phyloP scores from a whole-genome alignment of 2,888 invertebrate species.

The Drosophila histrio region DNA sequence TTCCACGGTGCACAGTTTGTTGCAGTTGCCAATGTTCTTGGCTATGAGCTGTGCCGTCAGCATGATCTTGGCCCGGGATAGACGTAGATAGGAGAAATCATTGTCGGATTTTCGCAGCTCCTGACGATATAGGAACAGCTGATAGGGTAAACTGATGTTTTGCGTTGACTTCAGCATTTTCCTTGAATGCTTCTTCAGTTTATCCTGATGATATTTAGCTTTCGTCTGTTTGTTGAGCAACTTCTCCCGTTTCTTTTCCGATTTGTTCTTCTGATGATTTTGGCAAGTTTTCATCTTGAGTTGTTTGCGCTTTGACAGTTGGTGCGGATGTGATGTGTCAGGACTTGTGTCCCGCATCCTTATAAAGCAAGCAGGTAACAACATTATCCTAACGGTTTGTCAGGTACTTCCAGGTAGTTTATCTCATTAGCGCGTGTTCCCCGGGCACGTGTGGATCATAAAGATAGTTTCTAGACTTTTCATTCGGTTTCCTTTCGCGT shows the following conservation, averaged over 20 bases:
- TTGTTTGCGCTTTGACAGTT: conserved; percentile 6
- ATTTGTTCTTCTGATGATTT: conserved; percentile 16
- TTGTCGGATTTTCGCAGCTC: conserved; percentile 56
- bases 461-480: conserved; percentile 33
- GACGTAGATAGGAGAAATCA: conserved; percentile 61
- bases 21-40: conserved; percentile 49
- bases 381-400: background rate
- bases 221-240: conserved; percentile 23
- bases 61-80: conserved; percentile 64
- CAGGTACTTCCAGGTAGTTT: conserved; percentile 31
- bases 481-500: conserved; percentile 22
- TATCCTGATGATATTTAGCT: conserved; percentile 29
- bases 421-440: conserved; percentile 47
- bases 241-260: conserved; percentile 38
- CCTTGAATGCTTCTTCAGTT: conserved; percentile 28
- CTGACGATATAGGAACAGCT: conserved; percentile 66
- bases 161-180: conserved; percentile 1
- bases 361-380: conserved; percentile 59
- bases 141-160: conserved; percentile 42
- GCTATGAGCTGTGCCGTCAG: conserved; percentile 66
- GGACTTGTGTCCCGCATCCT: conserved; percentile 11
- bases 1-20: conserved; percentile 45
- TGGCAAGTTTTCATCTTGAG: conserved; percentile 27
- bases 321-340: conserved; percentile 12
- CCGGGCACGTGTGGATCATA: conserved; percentile 50